Percentiles rank a stretch among this genome's conserved stretches.
These are phyloP conservation scores for Homarus gammarus DNA, from an alignment of 2,888 invertebrate genomes.

Conservation along the genomic window DNA sequence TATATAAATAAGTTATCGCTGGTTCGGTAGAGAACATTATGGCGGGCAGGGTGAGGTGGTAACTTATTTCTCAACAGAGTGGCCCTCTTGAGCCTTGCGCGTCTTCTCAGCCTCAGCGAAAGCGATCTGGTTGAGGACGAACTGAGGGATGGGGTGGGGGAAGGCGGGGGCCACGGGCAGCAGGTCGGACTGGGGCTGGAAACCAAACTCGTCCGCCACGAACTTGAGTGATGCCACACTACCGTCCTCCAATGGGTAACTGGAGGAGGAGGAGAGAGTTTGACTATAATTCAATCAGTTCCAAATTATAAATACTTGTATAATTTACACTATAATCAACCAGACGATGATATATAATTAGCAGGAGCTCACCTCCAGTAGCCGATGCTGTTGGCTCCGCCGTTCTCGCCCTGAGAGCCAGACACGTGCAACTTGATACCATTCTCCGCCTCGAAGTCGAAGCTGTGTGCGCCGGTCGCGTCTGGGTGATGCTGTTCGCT, in stretches of 20 bases:
- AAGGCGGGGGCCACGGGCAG: no score
- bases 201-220: conserved; percentile 34
- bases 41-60: no score
- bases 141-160: no score
- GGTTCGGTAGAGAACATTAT: no score
- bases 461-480: conserved; percentile 46
- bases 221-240: neutral
- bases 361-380: neutral
- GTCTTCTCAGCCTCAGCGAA: neutral
- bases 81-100: no score
- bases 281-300: no score
- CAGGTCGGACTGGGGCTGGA: conserved; percentile 29
- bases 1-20: no score
- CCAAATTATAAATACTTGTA: no score
- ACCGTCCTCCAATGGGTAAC: conserved; percentile 39
- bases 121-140: conserved; percentile 35
- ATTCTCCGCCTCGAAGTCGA: conserved; percentile 48
- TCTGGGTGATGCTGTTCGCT: conserved; percentile 31
- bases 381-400: conserved; percentile 37
- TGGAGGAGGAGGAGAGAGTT: neutral
- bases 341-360: neutral
- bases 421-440: conserved; percentile 32
- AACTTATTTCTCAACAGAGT: no score
- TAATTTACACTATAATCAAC: no score
- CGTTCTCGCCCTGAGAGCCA: conserved; percentile 18